Evolutionary conservation across 23 tunicate genomes (phyloP).

Genomic region (Ascidia mentula): DNA sequence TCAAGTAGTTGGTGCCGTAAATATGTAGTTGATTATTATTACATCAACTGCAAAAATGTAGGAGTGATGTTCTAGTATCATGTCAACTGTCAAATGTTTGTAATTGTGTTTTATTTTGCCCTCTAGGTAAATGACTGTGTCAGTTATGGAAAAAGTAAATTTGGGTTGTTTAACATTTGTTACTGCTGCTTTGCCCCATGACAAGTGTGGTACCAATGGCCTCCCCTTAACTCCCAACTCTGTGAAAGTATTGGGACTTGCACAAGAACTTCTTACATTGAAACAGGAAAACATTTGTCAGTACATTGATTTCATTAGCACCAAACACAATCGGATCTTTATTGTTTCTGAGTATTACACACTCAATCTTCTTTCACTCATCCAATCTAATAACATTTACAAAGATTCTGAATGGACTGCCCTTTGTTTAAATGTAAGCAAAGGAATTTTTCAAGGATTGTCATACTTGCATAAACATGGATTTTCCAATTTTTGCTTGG

Average conservation of each 20-base stretch:
- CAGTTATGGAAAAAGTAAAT: neutral
- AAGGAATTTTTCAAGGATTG: constrained; percentile 49
- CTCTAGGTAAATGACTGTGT: no score
- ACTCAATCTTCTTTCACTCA: constrained; percentile 9
- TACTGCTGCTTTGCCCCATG: constrained; percentile 70
- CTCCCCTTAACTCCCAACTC: constrained; percentile 90
- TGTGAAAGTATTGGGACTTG: constrained; percentile 70
- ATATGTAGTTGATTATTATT: no score
- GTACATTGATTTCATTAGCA: constrained; percentile 68
- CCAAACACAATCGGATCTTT: constrained; percentile 80
- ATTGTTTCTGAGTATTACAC: constrained; percentile 71
- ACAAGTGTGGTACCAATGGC: constrained; percentile 91
- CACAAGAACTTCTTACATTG: constrained; percentile 45
- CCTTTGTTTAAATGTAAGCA: constrained; percentile 23
- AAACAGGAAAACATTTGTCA: constrained; percentile 78
- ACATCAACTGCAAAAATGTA: neutral
- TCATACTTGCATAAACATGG: constrained; percentile 39
- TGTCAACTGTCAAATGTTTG: neutral
- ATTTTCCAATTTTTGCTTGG: constrained; percentile 44
- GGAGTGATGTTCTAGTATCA: neutral
- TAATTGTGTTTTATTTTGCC: no score
- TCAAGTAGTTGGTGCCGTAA: no score
- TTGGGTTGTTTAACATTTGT: constrained; percentile 81
- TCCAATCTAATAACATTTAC: neutral
- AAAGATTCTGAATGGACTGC: constrained; percentile 27